Percentiles rank a stretch among this genome's conserved stretches.
These are phyloP conservation scores for Drosophila neonasuta DNA, from an alignment of 2,888 invertebrate genomes.

Conservation along the genomic window DNA sequence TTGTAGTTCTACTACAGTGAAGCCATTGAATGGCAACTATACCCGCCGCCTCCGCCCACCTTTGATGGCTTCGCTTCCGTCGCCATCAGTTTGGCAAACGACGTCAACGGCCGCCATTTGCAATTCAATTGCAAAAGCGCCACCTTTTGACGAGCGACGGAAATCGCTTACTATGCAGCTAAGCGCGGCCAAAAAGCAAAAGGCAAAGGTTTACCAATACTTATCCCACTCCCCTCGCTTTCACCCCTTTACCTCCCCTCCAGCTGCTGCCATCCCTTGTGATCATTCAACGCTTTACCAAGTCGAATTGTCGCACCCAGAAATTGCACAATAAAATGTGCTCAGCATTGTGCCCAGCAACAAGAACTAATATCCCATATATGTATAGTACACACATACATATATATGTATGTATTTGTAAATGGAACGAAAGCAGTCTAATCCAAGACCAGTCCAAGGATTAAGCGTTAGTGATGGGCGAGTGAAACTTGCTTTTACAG, in stretches of 20 bases:
- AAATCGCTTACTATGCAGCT: constrained; percentile 77
- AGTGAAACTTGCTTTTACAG: not conserved
- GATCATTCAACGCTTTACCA: not conserved
- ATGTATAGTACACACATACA: constrained; percentile 4
- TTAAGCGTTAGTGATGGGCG: constrained; percentile 6
- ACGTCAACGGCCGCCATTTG: constrained; percentile 72
- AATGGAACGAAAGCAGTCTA: constrained; percentile 17
- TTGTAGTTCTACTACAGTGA: constrained; percentile 6
- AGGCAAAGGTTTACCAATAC: constrained; percentile 59
- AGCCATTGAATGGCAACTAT: constrained; percentile 60
- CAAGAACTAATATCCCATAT: constrained; percentile 50
- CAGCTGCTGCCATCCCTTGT: not conserved
- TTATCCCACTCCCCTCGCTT: constrained; percentile 6
- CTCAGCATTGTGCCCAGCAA: constrained; percentile 54
- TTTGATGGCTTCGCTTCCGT: constrained; percentile 75
- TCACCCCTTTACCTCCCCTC: not conserved
- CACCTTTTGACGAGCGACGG: constrained; percentile 73
- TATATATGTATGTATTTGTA: not conserved
- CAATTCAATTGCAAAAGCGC: constrained; percentile 77
- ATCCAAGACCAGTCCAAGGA: not conserved
- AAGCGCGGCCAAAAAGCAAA: constrained; percentile 50
- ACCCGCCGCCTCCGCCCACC: constrained; percentile 36
- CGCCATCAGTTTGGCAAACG: constrained; percentile 55
- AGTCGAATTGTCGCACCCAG: constrained; percentile 44
- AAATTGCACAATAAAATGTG: constrained; percentile 66